phyloP scores from a whole-genome alignment of 2,113 vertebrate species.

The Rhynchomys soricoides region DNA sequence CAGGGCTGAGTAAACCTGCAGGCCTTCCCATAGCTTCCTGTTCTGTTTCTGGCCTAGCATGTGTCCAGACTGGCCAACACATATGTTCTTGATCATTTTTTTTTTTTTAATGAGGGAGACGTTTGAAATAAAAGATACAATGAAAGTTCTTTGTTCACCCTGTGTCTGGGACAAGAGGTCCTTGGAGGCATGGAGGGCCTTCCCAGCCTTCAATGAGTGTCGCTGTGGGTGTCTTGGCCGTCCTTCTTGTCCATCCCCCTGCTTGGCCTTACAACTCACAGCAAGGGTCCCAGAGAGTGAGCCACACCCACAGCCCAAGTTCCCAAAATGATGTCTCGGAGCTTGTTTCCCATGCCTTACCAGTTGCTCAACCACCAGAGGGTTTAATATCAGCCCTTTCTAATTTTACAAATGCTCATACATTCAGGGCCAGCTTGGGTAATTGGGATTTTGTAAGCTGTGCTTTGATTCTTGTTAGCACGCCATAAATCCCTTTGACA shows the following conservation, averaged over 20 bases:
- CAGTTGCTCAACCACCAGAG: neutral
- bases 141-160: neutral
- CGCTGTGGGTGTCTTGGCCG: fast-evolving
- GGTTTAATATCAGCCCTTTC: neutral
- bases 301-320: neutral
- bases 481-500: neutral
- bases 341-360: fast-evolving
- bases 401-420: neutral
- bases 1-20: fast-evolving
- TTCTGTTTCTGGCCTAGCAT: neutral
- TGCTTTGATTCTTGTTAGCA: conserved; percentile 39
- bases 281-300: neutral
- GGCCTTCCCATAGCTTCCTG: fast-evolving
- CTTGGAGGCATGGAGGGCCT: fast-evolving
- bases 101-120: neutral
- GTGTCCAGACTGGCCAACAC: neutral
- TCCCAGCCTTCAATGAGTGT: neutral
- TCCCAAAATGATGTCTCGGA: fast-evolving
- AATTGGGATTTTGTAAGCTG: neutral
- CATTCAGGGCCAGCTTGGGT: neutral
- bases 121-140: neutral
- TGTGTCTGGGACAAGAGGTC: neutral
- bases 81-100: neutral
- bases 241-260: neutral
- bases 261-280: neutral